phyloP scores from a whole-genome alignment of 2,113 vertebrate species.

The Caloenas nicobarica region DNA sequence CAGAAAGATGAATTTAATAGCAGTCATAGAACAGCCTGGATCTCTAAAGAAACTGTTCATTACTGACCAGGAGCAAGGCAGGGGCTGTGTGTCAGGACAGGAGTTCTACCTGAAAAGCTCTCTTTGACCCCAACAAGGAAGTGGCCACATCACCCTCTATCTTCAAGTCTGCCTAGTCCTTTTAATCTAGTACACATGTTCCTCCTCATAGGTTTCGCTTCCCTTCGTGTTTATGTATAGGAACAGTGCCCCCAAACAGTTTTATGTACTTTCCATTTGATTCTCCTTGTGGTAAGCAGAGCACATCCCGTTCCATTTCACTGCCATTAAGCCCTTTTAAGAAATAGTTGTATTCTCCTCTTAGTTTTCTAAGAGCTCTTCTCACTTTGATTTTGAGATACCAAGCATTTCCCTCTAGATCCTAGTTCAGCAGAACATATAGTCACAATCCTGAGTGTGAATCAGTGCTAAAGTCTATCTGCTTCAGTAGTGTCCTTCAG shows the following conservation, averaged over 20 bases:
- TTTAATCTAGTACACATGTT: background rate
- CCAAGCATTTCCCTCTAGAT: background rate
- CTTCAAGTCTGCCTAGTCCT: background rate
- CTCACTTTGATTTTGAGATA: background rate
- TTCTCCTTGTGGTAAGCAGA: background rate
- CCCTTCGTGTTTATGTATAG: background rate
- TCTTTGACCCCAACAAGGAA: background rate
- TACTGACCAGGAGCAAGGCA: background rate
- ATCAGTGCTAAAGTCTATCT: background rate
- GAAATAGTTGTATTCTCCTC: background rate
- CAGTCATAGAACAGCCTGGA: background rate
- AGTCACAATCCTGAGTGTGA: background rate
- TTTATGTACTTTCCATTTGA: background rate
- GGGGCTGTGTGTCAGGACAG: background rate
- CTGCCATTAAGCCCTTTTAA: background rate
- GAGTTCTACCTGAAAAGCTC: background rate
- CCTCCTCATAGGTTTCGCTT: background rate
- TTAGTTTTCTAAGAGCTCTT: background rate
- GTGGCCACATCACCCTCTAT: background rate
- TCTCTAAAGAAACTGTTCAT: background rate
- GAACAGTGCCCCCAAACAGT: background rate
- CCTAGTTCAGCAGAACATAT: background rate
- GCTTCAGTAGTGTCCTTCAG: background rate
- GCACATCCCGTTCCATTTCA: background rate
- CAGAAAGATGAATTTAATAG: background rate